Conservation (phyloP, 2,113 vertebrate species). For the Uria aalge region DNA sequence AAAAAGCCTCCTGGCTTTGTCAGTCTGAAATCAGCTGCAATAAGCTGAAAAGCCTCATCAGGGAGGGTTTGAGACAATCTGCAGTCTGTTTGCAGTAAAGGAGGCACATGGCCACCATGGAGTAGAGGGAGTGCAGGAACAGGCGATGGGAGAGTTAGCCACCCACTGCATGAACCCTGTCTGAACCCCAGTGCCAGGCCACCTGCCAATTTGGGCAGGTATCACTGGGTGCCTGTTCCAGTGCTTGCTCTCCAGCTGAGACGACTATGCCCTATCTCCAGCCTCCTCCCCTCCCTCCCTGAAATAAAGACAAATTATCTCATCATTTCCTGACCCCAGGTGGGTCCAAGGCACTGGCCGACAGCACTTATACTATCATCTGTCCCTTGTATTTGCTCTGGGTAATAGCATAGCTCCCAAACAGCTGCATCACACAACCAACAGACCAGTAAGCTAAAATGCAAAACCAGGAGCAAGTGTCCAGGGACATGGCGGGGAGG, state of each 20-base stretch:
- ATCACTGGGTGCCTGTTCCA: background rate
- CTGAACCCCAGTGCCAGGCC: background rate
- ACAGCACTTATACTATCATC: background rate
- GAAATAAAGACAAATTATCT: background rate
- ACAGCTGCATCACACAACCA: background rate
- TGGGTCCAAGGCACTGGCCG: background rate
- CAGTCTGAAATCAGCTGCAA: background rate
- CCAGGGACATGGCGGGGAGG: background rate
- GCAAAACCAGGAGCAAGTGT: background rate
- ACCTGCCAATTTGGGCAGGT: accelerated
- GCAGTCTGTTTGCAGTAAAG: background rate
- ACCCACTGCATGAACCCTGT: background rate
- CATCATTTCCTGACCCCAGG: accelerated
- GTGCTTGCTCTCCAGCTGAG: background rate
- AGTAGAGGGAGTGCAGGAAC: background rate
- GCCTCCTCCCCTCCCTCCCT: background rate
- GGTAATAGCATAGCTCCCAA: background rate
- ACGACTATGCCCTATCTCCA: background rate
- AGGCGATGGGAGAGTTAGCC: background rate
- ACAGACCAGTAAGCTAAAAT: background rate
- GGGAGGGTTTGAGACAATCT: background rate
- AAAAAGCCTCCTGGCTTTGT: background rate
- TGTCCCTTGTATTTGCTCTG: background rate
- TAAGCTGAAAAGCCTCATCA: background rate
- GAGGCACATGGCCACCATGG: background rate